A percentile compares a stretch with the other conserved stretches of the same genome.
Conservation (phyloP, 2,888 invertebrate genomes). For the Stenoptilia bipunctidactyla region DNA sequence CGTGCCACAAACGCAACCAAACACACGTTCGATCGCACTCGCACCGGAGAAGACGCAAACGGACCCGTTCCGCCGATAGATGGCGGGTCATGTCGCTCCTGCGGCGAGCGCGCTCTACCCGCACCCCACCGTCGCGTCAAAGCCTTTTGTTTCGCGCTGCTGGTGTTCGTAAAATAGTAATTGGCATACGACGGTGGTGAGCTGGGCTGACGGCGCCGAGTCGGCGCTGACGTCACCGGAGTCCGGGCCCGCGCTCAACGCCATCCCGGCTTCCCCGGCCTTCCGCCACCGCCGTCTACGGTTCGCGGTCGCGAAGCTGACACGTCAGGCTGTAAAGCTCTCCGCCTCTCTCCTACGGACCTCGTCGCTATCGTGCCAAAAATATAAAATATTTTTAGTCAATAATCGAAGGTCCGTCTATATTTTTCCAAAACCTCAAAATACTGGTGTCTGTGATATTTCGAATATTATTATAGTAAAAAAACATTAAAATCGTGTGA, state of each 20-base stretch:
- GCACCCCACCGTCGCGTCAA: conserved; percentile 50
- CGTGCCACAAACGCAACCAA: conserved; percentile 15
- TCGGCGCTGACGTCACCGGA: conserved; percentile 66
- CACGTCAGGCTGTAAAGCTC: conserved; percentile 47
- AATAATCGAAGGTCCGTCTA: conserved; percentile 14
- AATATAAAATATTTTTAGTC: conserved; percentile 31
- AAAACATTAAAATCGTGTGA: conserved; percentile 40
- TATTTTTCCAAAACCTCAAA: not conserved
- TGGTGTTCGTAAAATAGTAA: conserved; percentile 65
- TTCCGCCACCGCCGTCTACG: conserved; percentile 58
- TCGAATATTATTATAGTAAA: not conserved
- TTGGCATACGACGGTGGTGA: conserved; percentile 56
- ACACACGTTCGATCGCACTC: conserved; percentile 11
- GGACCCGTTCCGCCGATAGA: conserved; percentile 63
- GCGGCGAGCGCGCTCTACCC: conserved; percentile 63
- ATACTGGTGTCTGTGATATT: not conserved
- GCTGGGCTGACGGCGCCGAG: conserved; percentile 55
- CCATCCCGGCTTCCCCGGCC: conserved; percentile 63
- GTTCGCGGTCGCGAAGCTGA: conserved; percentile 45
- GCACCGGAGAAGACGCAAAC: conserved; percentile 54
- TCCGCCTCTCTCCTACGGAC: conserved; percentile 31
- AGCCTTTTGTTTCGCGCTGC: conserved; percentile 62
- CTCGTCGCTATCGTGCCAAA: conserved; percentile 38
- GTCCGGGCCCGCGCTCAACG: conserved; percentile 46
- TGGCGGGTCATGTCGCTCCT: conserved; percentile 67